These are phyloP conservation scores for Orientallactaga sibirica DNA, from an alignment of 2,797 vertebrate genomes.

Conservation along the genomic window DNA sequence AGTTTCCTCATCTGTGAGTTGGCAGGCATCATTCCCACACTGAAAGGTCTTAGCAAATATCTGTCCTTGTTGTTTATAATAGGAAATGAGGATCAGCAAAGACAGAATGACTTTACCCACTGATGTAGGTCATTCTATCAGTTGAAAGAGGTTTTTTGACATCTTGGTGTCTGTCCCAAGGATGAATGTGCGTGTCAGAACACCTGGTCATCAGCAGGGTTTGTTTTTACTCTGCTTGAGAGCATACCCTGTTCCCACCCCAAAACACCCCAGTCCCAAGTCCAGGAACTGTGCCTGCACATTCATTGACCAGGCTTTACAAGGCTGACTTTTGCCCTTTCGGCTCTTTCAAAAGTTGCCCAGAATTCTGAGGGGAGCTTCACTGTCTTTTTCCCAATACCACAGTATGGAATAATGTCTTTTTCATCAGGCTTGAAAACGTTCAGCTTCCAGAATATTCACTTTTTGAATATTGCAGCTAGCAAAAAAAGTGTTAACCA, in stretches of 20 bases:
- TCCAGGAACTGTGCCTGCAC: not conserved
- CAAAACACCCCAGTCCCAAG: not conserved
- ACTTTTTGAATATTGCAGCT: conserved; percentile 72
- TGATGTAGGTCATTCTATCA: not conserved
- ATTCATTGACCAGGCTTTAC: not conserved
- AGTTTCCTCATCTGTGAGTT: not conserved
- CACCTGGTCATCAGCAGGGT: not conserved
- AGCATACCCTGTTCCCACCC: not conserved
- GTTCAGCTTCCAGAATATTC: conserved; percentile 80
- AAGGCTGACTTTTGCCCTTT: not conserved
- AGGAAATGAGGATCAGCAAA: accelerated
- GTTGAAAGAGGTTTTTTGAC: not conserved
- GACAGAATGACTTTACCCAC: not conserved
- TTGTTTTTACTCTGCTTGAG: not conserved
- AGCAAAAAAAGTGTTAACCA: conserved; percentile 73
- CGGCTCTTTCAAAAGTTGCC: not conserved
- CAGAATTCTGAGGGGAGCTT: not conserved
- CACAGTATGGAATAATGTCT: conserved; percentile 68
- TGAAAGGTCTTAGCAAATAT: not conserved
- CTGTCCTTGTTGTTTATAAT: too few relatives aligned
- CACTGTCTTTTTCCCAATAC: not conserved
- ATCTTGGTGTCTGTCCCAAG: not conserved
- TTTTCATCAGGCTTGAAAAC: conserved; percentile 79
- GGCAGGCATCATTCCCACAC: not conserved
- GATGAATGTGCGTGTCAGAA: not conserved